Percentiles rank a stretch among this genome's conserved stretches.
Evolutionary conservation across 2,888 invertebrate genomes (phyloP).

Genomic region (Eucera pruinosa): DNA sequence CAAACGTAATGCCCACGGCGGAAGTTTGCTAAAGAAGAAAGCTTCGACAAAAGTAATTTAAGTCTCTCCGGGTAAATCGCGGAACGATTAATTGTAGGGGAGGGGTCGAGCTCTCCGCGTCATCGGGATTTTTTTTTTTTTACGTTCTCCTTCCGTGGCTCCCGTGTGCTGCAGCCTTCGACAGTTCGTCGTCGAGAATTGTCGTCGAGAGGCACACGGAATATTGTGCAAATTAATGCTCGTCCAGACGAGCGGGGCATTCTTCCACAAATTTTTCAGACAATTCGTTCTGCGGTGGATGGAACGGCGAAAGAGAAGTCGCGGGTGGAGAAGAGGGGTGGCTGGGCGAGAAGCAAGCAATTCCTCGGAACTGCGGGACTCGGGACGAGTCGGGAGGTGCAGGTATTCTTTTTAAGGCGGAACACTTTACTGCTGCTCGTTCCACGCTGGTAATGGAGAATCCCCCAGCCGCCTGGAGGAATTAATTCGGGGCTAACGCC

Average conservation of each 20-base stretch:
- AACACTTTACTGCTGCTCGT: conserved; percentile 69
- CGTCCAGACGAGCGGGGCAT: conserved; percentile 17
- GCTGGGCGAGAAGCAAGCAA: conserved; percentile 54
- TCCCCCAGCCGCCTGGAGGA: conserved; percentile 58
- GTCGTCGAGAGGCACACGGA: conserved; percentile 9
- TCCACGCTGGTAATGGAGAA: conserved; percentile 69
- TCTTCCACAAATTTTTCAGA: conserved; percentile 52
- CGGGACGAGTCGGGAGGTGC: conserved; percentile 53
- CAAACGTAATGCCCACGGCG: not conserved
- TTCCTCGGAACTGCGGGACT: conserved; percentile 54
- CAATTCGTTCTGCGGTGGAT: conserved; percentile 59
- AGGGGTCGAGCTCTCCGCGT: not conserved
- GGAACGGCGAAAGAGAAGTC: conserved; percentile 28
- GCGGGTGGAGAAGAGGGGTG: not conserved
- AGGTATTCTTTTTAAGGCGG: conserved; percentile 70
- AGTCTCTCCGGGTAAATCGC: not conserved
- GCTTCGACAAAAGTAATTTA: conserved; percentile 17
- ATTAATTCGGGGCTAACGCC: conserved; percentile 73
- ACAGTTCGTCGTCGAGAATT: conserved; percentile 10
- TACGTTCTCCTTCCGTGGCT: not conserved
- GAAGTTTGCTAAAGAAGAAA: conserved; percentile 7
- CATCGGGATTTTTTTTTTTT: not conserved
- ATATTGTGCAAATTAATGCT: conserved; percentile 8
- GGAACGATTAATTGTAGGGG: conserved; percentile 15
- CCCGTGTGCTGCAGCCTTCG: not conserved